Evolutionary conservation across 2,888 invertebrate species (phyloP).

Genomic region (Heteromurus nitidus): DNA sequence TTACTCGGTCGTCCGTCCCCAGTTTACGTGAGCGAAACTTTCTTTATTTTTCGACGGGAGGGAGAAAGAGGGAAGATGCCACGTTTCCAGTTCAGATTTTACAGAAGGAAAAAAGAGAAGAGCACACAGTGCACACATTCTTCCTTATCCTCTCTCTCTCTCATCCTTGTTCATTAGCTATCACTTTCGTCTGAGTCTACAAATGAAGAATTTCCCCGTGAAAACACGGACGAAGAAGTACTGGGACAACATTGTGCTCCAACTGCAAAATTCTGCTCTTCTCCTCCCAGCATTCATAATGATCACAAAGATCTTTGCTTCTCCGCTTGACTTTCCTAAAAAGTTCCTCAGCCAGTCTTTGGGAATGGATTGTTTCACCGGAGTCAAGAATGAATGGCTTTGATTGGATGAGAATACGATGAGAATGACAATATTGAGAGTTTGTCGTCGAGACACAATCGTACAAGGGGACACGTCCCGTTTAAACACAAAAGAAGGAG

Average conservation of each 20-base stretch:
- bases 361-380: slow-evolving; percentile 53
- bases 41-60: slow-evolving; percentile 6
- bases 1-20: slow-evolving; percentile 41
- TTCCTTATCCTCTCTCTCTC: slow-evolving; percentile 5
- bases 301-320: slow-evolving; percentile 51
- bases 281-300: slow-evolving; percentile 45
- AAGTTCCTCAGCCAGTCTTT: not conserved
- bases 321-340: too few species aligned
- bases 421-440: slow-evolving; percentile 32
- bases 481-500: too few species aligned
- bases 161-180: slow-evolving; percentile 63
- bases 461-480: too few species aligned
- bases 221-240: not conserved
- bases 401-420: slow-evolving; percentile 37
- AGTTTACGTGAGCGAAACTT: slow-evolving; percentile 15
- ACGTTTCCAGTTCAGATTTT: not conserved
- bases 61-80: slow-evolving; percentile 11
- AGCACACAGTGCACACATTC: too few species aligned
- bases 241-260: too few species aligned
- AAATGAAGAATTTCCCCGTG: slow-evolving; percentile 43
- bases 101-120: not conserved
- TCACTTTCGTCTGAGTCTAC: slow-evolving; percentile 25
- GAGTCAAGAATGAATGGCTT: slow-evolving; percentile 30
- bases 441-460: too few species aligned
- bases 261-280: slow-evolving; percentile 19